These are phyloP conservation scores for Epinephelus awoara DNA, from an alignment of 2,797 vertebrate genomes.

Conservation along the genomic window DNA sequence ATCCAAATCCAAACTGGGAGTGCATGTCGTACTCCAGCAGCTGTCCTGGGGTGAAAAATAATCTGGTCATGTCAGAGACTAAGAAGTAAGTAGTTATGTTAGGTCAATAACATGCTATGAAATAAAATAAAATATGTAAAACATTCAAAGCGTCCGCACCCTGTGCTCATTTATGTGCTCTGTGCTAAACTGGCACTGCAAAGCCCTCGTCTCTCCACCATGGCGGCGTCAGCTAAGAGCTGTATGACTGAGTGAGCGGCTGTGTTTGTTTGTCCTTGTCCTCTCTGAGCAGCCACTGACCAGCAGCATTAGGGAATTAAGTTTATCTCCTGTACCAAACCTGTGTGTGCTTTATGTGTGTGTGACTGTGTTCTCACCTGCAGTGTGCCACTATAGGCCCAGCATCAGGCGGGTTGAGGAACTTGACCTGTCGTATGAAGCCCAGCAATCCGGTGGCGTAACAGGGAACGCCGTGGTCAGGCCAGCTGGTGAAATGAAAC, in stretches of 20 bases:
- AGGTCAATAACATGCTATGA: neutral
- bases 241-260: neutral
- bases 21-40: no score
- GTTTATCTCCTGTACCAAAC: neutral
- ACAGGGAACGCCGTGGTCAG: constrained; percentile 97
- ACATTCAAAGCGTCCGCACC: neutral
- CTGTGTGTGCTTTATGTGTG: neutral
- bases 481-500: constrained; percentile 99
- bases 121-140: neutral
- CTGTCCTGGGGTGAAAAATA: no score
- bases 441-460: constrained; percentile 96
- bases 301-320: constrained; percentile 1
- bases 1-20: no score
- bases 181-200: neutral
- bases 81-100: neutral
- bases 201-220: neutral
- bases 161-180: neutral
- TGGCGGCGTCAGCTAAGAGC: neutral
- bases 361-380: constrained; percentile 86
- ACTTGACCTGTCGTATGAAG: constrained; percentile 97
- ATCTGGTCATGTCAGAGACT: no score
- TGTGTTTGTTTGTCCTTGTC: constrained; percentile 35
- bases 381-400: constrained; percentile 97
- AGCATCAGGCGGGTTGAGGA: constrained; percentile 94
- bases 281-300: neutral